phyloP scores from a whole-genome alignment of 2,888 invertebrate species.

The Rhopalosiphum nymphaeae region DNA sequence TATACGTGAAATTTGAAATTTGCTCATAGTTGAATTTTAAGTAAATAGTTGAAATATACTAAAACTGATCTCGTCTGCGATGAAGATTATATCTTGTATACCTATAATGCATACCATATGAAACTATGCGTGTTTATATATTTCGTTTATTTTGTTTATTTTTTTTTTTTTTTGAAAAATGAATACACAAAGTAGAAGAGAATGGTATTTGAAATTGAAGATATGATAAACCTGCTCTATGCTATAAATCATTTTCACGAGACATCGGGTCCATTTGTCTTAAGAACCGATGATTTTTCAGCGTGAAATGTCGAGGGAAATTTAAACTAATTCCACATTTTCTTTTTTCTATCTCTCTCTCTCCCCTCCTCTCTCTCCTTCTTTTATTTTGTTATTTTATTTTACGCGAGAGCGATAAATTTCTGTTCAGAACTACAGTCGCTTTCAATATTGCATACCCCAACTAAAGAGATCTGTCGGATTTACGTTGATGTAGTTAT shows the following conservation, averaged over 20 bases:
- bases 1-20: background rate
- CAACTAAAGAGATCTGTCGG: slow-evolving; percentile 42
- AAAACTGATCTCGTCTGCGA: background rate
- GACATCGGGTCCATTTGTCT: slow-evolving; percentile 53
- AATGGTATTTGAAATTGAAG: slow-evolving; percentile 9
- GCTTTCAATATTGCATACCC: slow-evolving; percentile 44
- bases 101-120: background rate
- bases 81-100: background rate
- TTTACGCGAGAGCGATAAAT: background rate
- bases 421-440: slow-evolving; percentile 36
- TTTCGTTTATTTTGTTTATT: background rate
- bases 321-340: slow-evolving; percentile 42
- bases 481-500: slow-evolving; percentile 55
- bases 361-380: background rate
- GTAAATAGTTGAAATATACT: background rate
- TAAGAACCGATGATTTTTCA: slow-evolving; percentile 52
- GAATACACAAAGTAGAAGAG: slow-evolving; percentile 35
- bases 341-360: background rate
- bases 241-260: slow-evolving; percentile 51
- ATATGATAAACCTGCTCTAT: slow-evolving; percentile 9
- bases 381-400: slow-evolving; percentile 40
- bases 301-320: slow-evolving; percentile 54
- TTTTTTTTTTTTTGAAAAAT: slow-evolving; percentile 41
- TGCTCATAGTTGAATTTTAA: background rate
- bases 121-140: background rate